A percentile compares a stretch with the other conserved stretches of the same genome.
These are phyloP conservation scores for Arremon brunneinucha DNA, from an alignment of 2,797 vertebrate genomes.

Conservation along the genomic window DNA sequence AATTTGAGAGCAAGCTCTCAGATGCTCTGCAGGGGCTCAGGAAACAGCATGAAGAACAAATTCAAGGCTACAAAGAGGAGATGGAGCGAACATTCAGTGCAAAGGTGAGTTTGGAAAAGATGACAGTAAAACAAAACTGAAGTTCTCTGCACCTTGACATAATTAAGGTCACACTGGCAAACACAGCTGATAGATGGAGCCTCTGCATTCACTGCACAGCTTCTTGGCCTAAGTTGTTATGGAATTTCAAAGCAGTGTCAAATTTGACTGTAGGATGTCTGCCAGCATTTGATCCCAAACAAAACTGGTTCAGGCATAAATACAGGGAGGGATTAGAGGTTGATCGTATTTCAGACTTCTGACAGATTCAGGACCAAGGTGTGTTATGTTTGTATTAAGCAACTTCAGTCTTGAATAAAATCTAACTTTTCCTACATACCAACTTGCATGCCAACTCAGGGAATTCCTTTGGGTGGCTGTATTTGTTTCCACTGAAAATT, in stretches of 20 bases:
- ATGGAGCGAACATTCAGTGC: slow-evolving; percentile 76
- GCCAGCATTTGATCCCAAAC: neutral
- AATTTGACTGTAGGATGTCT: neutral
- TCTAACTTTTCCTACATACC: neutral
- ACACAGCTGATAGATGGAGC: neutral
- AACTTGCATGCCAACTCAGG: neutral
- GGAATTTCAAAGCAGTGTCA: neutral
- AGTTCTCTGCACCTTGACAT: neutral
- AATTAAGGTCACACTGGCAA: neutral
- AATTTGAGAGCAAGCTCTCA: slow-evolving; percentile 78
- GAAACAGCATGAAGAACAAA: slow-evolving; percentile 77
- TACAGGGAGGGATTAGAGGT: neutral
- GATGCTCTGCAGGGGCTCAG: slow-evolving; percentile 79
- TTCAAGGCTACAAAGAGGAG: slow-evolving; percentile 82
- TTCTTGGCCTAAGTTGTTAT: neutral
- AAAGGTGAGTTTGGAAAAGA: slow-evolving; percentile 72
- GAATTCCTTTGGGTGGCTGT: neutral
- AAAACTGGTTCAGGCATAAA: neutral
- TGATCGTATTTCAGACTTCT: neutral
- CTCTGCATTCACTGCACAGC: neutral
- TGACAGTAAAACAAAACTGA: neutral
- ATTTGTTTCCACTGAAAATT: neutral
- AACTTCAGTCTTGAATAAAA: neutral
- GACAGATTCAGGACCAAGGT: neutral
- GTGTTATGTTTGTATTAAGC: neutral